These are phyloP conservation scores for Ellobium chinense DNA, from an alignment of 2,888 invertebrate genomes.

Conservation along the genomic window DNA sequence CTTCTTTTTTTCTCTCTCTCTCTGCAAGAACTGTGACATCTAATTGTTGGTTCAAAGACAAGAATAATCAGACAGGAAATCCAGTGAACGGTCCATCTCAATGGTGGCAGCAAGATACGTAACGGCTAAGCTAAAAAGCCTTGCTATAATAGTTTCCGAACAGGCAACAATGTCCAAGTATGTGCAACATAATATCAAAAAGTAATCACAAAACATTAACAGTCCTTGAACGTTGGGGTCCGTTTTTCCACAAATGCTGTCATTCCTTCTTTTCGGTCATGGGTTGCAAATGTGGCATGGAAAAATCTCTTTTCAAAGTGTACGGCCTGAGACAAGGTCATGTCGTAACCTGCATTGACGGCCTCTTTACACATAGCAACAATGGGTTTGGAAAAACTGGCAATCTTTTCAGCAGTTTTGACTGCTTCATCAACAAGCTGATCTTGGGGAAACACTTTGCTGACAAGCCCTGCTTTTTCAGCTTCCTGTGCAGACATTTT, in stretches of 20 bases:
- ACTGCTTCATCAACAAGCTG: slow-evolving; percentile 92
- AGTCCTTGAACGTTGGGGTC: slow-evolving; percentile 88
- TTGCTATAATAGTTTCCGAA: no score
- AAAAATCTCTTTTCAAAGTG: slow-evolving; percentile 93
- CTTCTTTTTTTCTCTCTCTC: no score
- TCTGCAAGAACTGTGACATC: no score
- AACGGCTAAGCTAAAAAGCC: no score
- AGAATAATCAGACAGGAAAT: no score
- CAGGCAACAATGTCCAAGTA: no score
- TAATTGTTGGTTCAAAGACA: no score
- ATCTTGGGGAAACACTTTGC: slow-evolving; percentile 93
- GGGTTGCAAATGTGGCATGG: slow-evolving; percentile 96
- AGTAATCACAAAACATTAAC: no score
- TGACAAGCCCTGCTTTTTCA: slow-evolving; percentile 88
- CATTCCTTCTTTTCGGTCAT: slow-evolving; percentile 98
- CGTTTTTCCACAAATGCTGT: slow-evolving; percentile 97
- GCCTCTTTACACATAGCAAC: slow-evolving; percentile 93
- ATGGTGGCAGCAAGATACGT: no score
- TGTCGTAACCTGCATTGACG: slow-evolving; percentile 90
- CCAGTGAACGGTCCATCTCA: no score
- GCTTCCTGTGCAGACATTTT: slow-evolving; percentile 95
- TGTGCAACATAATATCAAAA: no score
- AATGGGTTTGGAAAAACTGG: slow-evolving; percentile 90
- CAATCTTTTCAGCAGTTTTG: slow-evolving; percentile 97
- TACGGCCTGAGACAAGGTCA: slow-evolving; percentile 91